A percentile compares a stretch with the other conserved stretches of the same genome.
phyloP scores from a whole-genome alignment of 1,140 invertebrate species.

The Zaprionus gabonicus region DNA sequence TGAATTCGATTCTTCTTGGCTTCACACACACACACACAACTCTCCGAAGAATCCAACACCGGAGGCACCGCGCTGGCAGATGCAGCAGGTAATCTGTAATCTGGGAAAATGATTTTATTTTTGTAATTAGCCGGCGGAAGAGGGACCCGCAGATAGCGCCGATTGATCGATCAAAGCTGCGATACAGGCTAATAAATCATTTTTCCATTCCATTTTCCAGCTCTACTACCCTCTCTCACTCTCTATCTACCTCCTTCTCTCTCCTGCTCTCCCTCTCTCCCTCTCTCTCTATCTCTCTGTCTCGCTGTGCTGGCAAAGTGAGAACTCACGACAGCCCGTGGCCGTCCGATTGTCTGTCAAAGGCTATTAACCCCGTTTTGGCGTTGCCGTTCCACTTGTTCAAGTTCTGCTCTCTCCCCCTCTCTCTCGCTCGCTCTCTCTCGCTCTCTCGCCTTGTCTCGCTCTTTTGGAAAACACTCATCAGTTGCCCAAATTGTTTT shows the following conservation, averaged over 20 bases:
- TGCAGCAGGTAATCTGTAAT: slow-evolving; percentile 8
- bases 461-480: slow-evolving; percentile 23
- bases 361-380: slow-evolving; percentile 78
- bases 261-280: slow-evolving; percentile 8
- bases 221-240: slow-evolving; percentile 1
- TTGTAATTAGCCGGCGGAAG: slow-evolving; percentile 40
- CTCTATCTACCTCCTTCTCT: not conserved
- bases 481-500: slow-evolving; percentile 51
- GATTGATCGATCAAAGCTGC: slow-evolving; percentile 78
- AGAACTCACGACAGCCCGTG: slow-evolving; percentile 79
- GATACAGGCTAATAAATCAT: slow-evolving; percentile 73
- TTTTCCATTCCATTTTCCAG: slow-evolving; percentile 60
- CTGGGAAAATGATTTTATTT: slow-evolving; percentile 45
- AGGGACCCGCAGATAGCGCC: slow-evolving; percentile 58
- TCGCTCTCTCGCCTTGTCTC: not conserved
- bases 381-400: slow-evolving; percentile 70
- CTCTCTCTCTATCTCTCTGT: not conserved
- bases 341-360: slow-evolving; percentile 62
- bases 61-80: not conserved
- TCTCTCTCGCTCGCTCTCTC: not conserved
- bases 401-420: not conserved
- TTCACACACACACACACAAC: not conserved
- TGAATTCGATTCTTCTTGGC: not conserved
- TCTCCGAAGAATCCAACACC: not conserved
- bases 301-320: slow-evolving; percentile 51